These are phyloP conservation scores for Dermolepida albohirtum DNA, from an alignment of 2,888 invertebrate species.

Conservation along the genomic window DNA sequence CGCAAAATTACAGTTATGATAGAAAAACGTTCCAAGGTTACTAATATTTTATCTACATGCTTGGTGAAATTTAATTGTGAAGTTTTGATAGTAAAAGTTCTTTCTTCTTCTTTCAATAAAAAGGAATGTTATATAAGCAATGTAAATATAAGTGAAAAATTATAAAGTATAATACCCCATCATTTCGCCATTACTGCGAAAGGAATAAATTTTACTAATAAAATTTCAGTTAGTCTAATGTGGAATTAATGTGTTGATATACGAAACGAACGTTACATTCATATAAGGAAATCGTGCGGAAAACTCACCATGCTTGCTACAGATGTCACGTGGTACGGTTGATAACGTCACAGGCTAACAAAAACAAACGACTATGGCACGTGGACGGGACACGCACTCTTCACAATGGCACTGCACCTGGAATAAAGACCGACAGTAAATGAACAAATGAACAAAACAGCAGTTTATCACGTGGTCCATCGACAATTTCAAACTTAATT, in stretches of 20 bases:
- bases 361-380: constrained; percentile 36
- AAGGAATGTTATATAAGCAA: too few relatives aligned
- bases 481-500: neutral
- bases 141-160: too few relatives aligned
- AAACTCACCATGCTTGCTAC: constrained; percentile 45
- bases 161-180: too few relatives aligned
- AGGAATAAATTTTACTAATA: neutral
- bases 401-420: constrained; percentile 41
- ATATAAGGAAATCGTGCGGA: neutral
- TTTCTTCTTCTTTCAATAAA: too few relatives aligned
- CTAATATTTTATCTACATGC: too few relatives aligned
- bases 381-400: constrained; percentile 37
- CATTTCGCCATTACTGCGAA: too few relatives aligned
- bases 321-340: constrained; percentile 37
- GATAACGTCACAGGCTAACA: constrained; percentile 17
- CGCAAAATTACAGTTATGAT: too few relatives aligned
- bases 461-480: constrained; percentile 7
- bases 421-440: constrained; percentile 22
- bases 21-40: too few relatives aligned
- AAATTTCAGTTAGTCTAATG: neutral
- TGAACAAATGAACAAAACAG: constrained; percentile 7
- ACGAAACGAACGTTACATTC: too few relatives aligned
- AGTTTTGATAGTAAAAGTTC: too few relatives aligned
- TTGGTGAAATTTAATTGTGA: too few relatives aligned
- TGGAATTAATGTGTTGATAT: neutral